Evolutionary conservation across 2,113 vertebrate species (phyloP), one percentile per base, ranked within the genome.

Genomic region (Promerops cafer): DNA sequence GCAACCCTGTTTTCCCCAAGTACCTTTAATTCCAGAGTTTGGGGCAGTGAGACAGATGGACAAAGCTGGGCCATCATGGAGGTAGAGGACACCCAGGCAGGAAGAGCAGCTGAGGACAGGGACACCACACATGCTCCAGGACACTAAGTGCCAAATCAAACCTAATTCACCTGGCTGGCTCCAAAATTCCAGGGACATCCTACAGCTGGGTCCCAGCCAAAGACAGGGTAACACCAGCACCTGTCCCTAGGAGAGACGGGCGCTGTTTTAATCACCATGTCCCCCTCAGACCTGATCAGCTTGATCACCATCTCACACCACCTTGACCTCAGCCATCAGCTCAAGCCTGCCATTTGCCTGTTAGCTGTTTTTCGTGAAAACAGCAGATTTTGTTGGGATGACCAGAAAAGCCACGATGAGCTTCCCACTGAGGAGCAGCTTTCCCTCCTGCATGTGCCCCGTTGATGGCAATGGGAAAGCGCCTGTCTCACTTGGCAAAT

Each of bases 91-190:
- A 68, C 8, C 14, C 65, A 53, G 77, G 53, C 31, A 71, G 68
- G 22, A 66, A 28, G 69, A 60, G 39, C 53, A 89, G 64, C 63
- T 39, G 64, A 63, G 39, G 54, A 70, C 2, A 3, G 40, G 49
- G 49, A 92, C 59, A 60, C 0, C 0, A 52, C 44, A 39, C 0
- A 0, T 18, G 17, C 27, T 24, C 3, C 53, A 64, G 35, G 35
- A 69, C 6, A 10, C 50, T 39, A 23, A 72, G 86, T 4, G 16
- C 45, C 3, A 1, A 57, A 57, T 52, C 24, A 40, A 86, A 77
- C n/a, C 17, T 45, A 57, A 72, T 70, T 44, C 54, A 83, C 56
- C 44, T 37, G 56, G 1, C 13, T 81, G 59, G 30, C 42, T 87
- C 45, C 22, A 45, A 66, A 65, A 85, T 39, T 37, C 49, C 59